These are phyloP conservation scores for Crocodylus rhombifer DNA, from an alignment of 2,797 vertebrate species.

Conservation along the genomic window DNA sequence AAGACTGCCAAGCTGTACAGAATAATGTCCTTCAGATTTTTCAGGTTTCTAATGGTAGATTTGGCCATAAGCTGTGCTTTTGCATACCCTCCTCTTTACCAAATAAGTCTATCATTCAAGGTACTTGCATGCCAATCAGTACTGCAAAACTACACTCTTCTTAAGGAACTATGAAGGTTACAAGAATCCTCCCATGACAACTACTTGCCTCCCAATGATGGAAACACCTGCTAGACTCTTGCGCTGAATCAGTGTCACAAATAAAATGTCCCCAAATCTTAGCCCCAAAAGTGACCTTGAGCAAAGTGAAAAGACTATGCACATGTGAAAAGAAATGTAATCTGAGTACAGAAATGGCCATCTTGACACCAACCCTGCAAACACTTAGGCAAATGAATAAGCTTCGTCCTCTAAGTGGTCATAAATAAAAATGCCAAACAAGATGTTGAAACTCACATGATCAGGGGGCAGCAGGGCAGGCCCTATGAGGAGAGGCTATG, in stretches of 20 bases:
- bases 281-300: not conserved
- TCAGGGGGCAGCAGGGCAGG: too few species aligned
- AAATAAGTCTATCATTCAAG: not conserved
- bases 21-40: constrained; percentile 17
- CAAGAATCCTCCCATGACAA: not conserved
- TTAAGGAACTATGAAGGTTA: not conserved
- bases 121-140: not conserved
- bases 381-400: not conserved
- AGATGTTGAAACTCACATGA: not conserved
- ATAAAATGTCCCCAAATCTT: not conserved
- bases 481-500: too few species aligned
- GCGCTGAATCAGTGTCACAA: not conserved
- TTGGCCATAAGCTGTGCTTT: not conserved
- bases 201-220: not conserved
- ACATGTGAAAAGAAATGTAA: not conserved
- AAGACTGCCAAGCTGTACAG: not conserved
- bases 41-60: not conserved
- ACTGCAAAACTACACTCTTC: not conserved
- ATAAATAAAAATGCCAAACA: not conserved
- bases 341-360: not conserved
- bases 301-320: not conserved
- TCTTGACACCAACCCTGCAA: not conserved
- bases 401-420: not conserved
- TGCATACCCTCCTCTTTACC: not conserved
- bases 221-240: not conserved